phyloP scores from a whole-genome alignment of 2,888 invertebrate species.

The Conomelus anceps region DNA sequence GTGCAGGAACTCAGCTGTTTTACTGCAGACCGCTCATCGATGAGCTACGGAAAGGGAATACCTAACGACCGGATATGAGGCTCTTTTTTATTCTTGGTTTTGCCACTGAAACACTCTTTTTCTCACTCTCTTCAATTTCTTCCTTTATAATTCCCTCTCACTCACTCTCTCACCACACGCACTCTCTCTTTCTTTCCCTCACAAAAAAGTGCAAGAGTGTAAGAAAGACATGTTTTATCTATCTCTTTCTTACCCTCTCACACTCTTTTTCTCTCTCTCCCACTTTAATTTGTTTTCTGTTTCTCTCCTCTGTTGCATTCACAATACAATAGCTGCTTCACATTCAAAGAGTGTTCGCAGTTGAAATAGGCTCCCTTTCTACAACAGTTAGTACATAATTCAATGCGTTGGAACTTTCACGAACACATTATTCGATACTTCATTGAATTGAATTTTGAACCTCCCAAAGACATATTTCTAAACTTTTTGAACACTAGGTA shows the following conservation, averaged over 20 bases:
- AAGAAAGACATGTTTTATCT: neutral
- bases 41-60: neutral
- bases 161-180: neutral
- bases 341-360: neutral
- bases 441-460: no score
- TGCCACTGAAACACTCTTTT: neutral
- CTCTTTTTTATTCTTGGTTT: neutral
- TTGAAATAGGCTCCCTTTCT: neutral
- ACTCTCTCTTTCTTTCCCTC: neutral
- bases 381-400: neutral
- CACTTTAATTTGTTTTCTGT: neutral
- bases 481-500: no score
- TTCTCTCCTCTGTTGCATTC: neutral
- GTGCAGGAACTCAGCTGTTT: neutral
- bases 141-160: neutral
- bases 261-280: neutral
- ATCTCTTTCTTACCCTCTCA: neutral
- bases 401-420: neutral
- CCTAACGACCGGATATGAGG: neutral
- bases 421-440: neutral
- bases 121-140: neutral
- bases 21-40: neutral
- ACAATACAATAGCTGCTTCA: neutral
- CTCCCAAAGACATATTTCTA: no score
- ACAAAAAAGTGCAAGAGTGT: no score